A percentile compares a stretch with the other conserved stretches of the same genome.
phyloP scores from a whole-genome alignment of 2,888 invertebrate species.

The Brachylomia viminalis region DNA sequence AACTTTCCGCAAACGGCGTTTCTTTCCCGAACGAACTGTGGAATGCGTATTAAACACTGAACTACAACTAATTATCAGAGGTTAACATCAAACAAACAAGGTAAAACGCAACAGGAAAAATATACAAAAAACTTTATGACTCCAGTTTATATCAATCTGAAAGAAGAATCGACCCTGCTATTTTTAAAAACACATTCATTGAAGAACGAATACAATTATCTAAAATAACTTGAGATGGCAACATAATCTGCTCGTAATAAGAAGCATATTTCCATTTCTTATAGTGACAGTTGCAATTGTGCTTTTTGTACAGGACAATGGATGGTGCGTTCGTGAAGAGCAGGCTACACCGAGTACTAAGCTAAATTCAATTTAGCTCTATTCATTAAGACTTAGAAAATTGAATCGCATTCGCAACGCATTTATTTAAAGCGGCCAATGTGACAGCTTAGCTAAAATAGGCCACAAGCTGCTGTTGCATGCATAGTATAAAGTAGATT shows the following conservation, averaged over 20 bases:
- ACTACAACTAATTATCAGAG: background rate
- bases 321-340: no score
- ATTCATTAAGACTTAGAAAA: background rate
- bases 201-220: no score
- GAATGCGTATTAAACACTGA: background rate
- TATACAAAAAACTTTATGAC: no score
- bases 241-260: no score
- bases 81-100: background rate
- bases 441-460: background rate
- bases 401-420: background rate
- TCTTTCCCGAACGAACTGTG: background rate
- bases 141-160: background rate
- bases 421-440: background rate
- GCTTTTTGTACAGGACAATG: no score
- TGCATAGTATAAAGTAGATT: background rate
- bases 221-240: no score
- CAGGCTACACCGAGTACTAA: no score
- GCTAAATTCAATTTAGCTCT: no score
- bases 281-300: no score
- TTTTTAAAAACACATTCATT: background rate
- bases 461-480: background rate
- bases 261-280: no score
- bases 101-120: constrained; percentile 2
- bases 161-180: background rate
- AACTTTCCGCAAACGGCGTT: constrained; percentile 12